Conservation (phyloP, 2,797 vertebrate genomes). For the Alouatta caraya region DNA sequence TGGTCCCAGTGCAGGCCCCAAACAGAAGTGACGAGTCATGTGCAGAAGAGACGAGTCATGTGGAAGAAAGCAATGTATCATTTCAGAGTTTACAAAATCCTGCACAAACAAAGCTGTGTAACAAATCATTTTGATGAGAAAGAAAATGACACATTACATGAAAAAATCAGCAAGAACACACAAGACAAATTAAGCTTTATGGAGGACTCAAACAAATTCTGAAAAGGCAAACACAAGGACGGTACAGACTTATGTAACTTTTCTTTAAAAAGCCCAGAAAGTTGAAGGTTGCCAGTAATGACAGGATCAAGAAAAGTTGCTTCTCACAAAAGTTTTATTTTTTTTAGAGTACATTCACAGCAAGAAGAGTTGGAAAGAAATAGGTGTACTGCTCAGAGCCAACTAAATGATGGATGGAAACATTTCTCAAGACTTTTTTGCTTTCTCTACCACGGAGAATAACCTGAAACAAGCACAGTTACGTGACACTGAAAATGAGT, state of each 20-base stretch:
- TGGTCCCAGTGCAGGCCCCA: background rate
- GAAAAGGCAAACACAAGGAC: background rate
- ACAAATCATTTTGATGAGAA: background rate
- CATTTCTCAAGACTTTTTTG: background rate
- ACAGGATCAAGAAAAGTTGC: background rate
- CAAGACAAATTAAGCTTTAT: background rate
- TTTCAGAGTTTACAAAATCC: conserved; percentile 22
- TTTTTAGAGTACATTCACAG: background rate
- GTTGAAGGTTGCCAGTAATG: background rate
- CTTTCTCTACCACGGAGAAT: background rate
- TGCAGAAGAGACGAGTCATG: background rate
- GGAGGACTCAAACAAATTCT: background rate
- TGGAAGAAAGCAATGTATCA: background rate
- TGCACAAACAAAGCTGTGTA: background rate
- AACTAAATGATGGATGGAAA: background rate
- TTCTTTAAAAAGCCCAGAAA: background rate
- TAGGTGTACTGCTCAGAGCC: background rate
- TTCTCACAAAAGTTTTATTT: background rate
- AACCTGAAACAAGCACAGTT: background rate
- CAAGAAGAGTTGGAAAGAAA: background rate
- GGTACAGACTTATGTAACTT: background rate
- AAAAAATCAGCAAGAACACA: background rate
- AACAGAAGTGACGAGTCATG: background rate
- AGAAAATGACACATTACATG: background rate
- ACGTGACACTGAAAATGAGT: background rate